phyloP scores from a whole-genome alignment of 2,797 vertebrate genomes.

The Luscinia megarhynchos region DNA sequence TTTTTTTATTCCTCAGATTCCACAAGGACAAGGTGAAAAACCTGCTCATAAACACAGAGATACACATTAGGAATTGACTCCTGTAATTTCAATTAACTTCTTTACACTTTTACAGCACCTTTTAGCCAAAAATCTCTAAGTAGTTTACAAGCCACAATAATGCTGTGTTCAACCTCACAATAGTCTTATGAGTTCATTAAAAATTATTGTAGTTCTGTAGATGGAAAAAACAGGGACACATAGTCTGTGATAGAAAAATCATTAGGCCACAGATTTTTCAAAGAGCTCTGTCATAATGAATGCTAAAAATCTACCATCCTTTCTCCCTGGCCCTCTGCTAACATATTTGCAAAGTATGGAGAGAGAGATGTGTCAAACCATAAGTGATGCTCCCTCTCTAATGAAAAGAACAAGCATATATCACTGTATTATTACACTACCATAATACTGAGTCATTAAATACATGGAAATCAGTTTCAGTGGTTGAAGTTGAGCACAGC shows the following conservation, averaged over 20 bases:
- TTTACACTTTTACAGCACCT: background rate
- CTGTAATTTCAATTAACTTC: constrained; percentile 38
- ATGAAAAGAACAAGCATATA: background rate
- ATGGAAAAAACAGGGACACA: background rate
- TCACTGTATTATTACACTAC: background rate
- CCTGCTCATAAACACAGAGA: constrained; percentile 34
- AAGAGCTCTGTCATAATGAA: background rate
- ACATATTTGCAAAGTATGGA: background rate
- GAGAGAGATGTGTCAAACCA: background rate
- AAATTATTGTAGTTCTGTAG: background rate
- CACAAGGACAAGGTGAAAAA: background rate
- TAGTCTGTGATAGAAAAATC: background rate
- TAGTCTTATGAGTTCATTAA: background rate
- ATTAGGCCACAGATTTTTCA: background rate
- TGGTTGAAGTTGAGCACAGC: background rate
- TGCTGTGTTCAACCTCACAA: background rate
- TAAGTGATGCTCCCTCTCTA: background rate
- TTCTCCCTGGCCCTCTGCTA: background rate
- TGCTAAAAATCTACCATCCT: background rate
- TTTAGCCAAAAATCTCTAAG: constrained; percentile 24
- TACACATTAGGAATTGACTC: background rate
- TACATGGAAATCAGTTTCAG: background rate
- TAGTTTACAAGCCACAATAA: constrained; percentile 5
- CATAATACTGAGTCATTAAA: constrained; percentile 9
- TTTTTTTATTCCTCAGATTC: constrained; percentile 26